Evolutionary conservation across 2,888 invertebrate species (phyloP).

Genomic region (Polia nebulosa): DNA sequence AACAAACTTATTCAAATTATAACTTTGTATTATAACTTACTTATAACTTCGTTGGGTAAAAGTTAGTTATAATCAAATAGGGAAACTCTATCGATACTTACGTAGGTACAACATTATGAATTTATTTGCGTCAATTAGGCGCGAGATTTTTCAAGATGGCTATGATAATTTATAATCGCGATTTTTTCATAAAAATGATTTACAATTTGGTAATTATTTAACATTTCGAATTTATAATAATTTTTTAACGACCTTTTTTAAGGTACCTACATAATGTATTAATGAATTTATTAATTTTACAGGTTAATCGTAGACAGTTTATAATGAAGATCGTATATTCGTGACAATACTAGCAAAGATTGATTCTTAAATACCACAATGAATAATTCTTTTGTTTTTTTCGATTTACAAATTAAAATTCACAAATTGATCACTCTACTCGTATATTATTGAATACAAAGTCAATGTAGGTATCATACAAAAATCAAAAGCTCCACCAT

Average conservation of each 20-base stretch:
- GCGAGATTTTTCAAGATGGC: background rate
- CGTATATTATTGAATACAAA: too few species aligned
- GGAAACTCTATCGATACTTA: too few species aligned
- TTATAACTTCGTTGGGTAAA: background rate
- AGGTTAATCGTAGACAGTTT: background rate
- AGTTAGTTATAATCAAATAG: background rate
- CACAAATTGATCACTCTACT: too few species aligned
- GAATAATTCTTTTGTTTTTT: background rate
- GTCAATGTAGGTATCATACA: too few species aligned
- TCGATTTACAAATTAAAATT: background rate
- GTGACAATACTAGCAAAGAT: background rate
- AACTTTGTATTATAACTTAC: too few species aligned
- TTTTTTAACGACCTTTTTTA: background rate
- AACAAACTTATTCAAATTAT: background rate
- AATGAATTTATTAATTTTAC: background rate
- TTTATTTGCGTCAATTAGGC: background rate
- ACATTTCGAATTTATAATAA: too few species aligned
- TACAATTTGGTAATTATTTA: background rate
- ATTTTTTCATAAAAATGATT: background rate
- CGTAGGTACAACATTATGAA: background rate
- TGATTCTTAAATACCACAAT: background rate
- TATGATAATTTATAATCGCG: background rate
- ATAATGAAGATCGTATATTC: background rate
- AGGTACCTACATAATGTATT: background rate
- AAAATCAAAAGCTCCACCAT: constrained; percentile 1